Evolutionary conservation across 2,797 vertebrate species (phyloP).

Genomic region (Oreonectes daqikongensis): DNA sequence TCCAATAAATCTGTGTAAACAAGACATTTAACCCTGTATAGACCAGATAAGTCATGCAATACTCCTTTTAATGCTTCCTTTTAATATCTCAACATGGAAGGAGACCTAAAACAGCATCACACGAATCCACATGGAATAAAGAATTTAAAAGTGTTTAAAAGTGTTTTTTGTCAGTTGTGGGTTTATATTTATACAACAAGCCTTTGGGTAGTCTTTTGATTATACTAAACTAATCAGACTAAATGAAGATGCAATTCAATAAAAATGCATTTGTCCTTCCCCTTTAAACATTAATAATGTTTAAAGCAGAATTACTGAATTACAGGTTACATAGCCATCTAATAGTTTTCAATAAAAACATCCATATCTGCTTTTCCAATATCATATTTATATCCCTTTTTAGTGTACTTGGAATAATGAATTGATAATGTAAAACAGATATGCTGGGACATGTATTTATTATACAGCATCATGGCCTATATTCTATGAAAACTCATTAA

Average conservation of each 20-base stretch:
- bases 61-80: no score
- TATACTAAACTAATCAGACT: no score
- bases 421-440: neutral
- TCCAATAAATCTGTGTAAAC: conserved; percentile 17
- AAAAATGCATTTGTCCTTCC: neutral
- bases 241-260: neutral
- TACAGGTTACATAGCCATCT: conserved; percentile 10
- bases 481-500: conserved; percentile 5
- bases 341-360: no score
- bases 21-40: neutral
- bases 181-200: no score
- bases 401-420: neutral
- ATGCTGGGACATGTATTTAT: neutral
- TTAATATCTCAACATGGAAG: neutral
- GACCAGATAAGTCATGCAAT: neutral
- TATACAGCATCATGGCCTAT: neutral
- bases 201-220: no score
- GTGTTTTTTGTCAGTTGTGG: no score
- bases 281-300: neutral
- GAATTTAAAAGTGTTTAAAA: neutral
- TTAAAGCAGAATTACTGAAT: neutral
- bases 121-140: neutral
- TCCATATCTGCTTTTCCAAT: neutral
- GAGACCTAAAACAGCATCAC: neutral
- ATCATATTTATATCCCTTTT: conserved; percentile 8